Conservation (phyloP, 2,888 invertebrate genomes). For the Herminia tarsipennalis region DNA sequence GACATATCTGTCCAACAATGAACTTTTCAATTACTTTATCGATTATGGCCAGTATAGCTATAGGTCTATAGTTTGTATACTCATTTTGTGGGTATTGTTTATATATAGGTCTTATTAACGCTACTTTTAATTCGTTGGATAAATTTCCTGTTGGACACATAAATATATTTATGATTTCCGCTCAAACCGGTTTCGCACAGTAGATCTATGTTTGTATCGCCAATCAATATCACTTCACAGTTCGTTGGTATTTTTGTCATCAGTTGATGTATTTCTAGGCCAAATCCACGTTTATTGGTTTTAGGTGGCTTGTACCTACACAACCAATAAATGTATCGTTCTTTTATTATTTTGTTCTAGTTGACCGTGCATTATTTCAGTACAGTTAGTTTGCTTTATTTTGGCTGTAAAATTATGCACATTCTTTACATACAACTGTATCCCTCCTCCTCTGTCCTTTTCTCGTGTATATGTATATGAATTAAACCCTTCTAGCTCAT, state of each 20-base stretch:
- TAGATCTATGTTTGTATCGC: constrained; percentile 4
- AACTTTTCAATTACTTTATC: too few relatives aligned
- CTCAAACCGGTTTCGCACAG: background rate
- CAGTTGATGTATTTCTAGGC: background rate
- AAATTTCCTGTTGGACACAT: too few relatives aligned
- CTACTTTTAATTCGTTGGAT: too few relatives aligned
- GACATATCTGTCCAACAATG: too few relatives aligned
- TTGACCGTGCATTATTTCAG: background rate
- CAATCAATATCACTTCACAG: background rate
- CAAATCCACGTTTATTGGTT: background rate
- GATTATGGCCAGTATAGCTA: too few relatives aligned
- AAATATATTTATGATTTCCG: too few relatives aligned
- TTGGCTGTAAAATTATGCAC: too few relatives aligned
- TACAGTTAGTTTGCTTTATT: too few relatives aligned
- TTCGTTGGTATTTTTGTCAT: background rate
- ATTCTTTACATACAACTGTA: background rate
- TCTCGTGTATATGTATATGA: background rate
- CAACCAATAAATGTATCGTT: background rate
- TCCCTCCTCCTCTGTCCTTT: background rate
- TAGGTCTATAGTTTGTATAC: too few relatives aligned
- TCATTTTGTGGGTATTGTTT: too few relatives aligned
- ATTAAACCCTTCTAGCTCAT: too few relatives aligned
- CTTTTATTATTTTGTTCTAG: background rate
- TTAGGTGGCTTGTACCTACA: background rate
- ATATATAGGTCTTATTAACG: too few relatives aligned